Base-by-base conservation (phyloP, 2,113 vertebrate species). In the Chaetops frenatus region DNA sequence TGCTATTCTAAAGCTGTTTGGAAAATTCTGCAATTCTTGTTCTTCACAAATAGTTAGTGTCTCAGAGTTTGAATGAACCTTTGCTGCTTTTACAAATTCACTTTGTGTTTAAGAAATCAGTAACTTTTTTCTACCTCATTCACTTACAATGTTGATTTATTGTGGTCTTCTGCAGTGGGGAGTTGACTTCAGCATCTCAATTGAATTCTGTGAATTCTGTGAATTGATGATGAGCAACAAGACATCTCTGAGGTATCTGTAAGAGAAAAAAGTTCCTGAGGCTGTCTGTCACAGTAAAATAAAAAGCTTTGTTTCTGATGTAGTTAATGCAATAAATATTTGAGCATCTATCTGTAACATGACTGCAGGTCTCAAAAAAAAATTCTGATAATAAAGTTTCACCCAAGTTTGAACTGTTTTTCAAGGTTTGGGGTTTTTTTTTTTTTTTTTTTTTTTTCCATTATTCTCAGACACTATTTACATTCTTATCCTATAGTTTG, bases 291-390 rank as follows among this genome's bases (percentile, higher is more conserved):
- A 78, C 1, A 38, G 10, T 33, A 22, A 77, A 48, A 57, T 17
- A 40, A 56, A 77, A 60, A 20, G 5, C 7, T 11, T 73, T 57
- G 5, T 15, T 74, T 74, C 18, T 48, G 27, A 29, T 47, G 6
- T 3, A 38, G 24, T 67, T 72, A 67, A 60, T 44, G 12, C 21
- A 78, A 64, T 15, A 7, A 51, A 28, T 28, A 58, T 33, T 36
- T 22, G 15, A 70, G 8, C 29, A 70, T 31, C 64, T 60, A 33
- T 24, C 9, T 51, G 40, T 38, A 80, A 61, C 61, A n/a, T 7
- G 15, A 53, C 5, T 71, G 15, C 12, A 0, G 0, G 6, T 35
- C 21, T 33, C 3, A 3, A 82, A 79, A 35, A 45, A 50, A 36
- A 50, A 7, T 36, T 24, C 35, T 50, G 8, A 17, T 42, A 29